Evolutionary conservation across 2,888 invertebrate species (phyloP).

Genomic region (Anarsia innoxiella): DNA sequence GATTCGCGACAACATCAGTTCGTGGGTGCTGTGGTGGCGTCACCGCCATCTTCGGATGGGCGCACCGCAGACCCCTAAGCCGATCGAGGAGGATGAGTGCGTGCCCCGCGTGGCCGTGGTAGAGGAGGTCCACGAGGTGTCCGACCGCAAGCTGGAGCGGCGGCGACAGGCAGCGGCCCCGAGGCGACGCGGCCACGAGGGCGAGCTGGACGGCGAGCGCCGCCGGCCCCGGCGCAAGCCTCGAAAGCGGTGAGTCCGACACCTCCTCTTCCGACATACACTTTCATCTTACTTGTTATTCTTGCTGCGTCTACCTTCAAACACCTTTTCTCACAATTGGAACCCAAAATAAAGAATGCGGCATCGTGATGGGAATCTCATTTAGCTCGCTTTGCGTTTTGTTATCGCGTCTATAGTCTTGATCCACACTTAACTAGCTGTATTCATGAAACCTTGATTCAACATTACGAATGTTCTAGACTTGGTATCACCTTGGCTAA

Average conservation of each 20-base stretch:
- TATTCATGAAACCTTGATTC: too few species aligned
- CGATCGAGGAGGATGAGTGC: conserved; percentile 58
- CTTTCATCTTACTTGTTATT: too few species aligned
- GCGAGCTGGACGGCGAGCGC: conserved; percentile 56
- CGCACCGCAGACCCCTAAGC: conserved; percentile 69
- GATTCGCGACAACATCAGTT: conserved; percentile 68
- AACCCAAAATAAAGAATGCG: too few species aligned
- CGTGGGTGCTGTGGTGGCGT: conserved; percentile 73
- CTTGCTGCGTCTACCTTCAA: too few species aligned
- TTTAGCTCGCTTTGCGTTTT: too few species aligned
- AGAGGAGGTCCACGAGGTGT: conserved; percentile 38
- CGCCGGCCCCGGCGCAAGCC: conserved; percentile 50
- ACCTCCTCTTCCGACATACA: too few species aligned
- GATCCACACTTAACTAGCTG: too few species aligned
- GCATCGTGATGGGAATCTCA: too few species aligned
- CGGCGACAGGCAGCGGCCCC: conserved; percentile 42
- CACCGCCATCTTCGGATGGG: conserved; percentile 69
- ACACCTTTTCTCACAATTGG: too few species aligned
- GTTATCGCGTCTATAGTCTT: too few species aligned
- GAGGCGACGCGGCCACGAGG: conserved; percentile 55
- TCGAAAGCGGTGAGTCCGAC: conserved; percentile 41
- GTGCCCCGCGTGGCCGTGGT: conserved; percentile 50
- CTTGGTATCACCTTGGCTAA: conserved; percentile 60
- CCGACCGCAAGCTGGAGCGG: conserved; percentile 54
- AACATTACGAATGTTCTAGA: too few species aligned